Conservation (phyloP, 2,797 vertebrate species). For the Muscicapa striata region DNA sequence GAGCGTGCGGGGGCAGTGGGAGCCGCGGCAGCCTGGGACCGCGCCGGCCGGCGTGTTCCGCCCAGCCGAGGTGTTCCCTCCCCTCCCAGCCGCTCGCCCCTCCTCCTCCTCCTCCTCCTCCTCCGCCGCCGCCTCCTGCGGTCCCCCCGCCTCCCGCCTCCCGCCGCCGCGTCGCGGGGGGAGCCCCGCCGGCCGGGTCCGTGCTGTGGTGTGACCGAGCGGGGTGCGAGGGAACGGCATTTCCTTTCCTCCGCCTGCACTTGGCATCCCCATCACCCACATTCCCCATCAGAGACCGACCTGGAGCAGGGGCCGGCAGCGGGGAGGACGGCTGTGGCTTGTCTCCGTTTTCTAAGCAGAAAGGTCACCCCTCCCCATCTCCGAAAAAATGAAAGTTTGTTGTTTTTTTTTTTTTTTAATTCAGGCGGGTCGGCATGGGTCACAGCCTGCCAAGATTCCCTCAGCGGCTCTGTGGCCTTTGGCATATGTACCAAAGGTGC, state of each 20-base stretch:
- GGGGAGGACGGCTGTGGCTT: background rate
- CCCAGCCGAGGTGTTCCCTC: slow-evolving; percentile 53
- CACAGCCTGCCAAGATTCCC: background rate
- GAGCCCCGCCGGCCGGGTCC: background rate
- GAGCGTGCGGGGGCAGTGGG: background rate
- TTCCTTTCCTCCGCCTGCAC: background rate
- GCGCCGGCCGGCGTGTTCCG: slow-evolving; percentile 60
- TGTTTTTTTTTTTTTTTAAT: background rate
- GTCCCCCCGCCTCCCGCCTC: background rate
- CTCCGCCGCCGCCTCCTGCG: background rate
- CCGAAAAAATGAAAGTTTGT: background rate
- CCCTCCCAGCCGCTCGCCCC: slow-evolving; percentile 31
- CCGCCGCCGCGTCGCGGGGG: background rate
- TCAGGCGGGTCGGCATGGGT: background rate
- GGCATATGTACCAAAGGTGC: fast-evolving
- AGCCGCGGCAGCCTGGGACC: slow-evolving; percentile 43
- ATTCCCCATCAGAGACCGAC: background rate
- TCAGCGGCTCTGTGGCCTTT: background rate
- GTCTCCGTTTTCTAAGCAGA: background rate
- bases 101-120: background rate
- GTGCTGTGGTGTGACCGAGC: background rate
- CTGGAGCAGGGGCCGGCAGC: background rate
- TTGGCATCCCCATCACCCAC: background rate
- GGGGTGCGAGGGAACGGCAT: background rate
- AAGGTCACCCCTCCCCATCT: background rate